Conservation (phyloP, 2,113 vertebrate genomes). For the Crotalus tigris region DNA sequence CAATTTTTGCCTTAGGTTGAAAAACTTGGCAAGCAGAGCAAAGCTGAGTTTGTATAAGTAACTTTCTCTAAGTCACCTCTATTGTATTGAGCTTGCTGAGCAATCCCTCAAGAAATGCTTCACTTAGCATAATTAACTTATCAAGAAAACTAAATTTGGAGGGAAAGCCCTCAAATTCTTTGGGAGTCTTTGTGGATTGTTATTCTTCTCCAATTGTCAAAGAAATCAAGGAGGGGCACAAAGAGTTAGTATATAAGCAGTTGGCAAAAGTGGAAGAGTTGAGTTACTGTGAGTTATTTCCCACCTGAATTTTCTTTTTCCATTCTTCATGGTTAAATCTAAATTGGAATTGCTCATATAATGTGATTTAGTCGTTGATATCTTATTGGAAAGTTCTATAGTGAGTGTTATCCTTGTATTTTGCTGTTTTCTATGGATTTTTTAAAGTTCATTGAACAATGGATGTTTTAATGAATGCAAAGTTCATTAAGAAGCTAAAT, state of each 20-base stretch:
- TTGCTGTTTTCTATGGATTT: background rate
- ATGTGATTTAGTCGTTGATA: background rate
- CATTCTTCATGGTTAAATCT: background rate
- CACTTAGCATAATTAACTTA: constrained; percentile 11
- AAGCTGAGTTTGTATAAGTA: background rate
- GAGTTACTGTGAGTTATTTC: background rate
- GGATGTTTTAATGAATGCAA: background rate
- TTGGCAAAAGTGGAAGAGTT: background rate
- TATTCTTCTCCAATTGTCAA: constrained; percentile 19
- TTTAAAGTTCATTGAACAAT: background rate
- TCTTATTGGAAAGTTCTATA: background rate
- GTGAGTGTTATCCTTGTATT: background rate
- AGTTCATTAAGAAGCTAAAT: background rate
- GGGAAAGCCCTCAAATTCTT: constrained; percentile 12
- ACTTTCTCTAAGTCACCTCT: background rate
- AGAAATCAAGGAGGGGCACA: constrained; percentile 13
- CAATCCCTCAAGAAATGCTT: background rate
- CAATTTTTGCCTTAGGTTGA: background rate
- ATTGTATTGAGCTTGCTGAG: constrained; percentile 4
- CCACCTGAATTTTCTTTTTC: background rate
- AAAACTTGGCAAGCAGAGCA: background rate
- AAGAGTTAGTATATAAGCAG: background rate
- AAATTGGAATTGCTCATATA: background rate
- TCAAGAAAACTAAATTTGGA: background rate
- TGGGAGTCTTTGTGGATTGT: background rate